phyloP scores from a whole-genome alignment of 2,888 invertebrate genomes.

The Apocheima hispidaria region DNA sequence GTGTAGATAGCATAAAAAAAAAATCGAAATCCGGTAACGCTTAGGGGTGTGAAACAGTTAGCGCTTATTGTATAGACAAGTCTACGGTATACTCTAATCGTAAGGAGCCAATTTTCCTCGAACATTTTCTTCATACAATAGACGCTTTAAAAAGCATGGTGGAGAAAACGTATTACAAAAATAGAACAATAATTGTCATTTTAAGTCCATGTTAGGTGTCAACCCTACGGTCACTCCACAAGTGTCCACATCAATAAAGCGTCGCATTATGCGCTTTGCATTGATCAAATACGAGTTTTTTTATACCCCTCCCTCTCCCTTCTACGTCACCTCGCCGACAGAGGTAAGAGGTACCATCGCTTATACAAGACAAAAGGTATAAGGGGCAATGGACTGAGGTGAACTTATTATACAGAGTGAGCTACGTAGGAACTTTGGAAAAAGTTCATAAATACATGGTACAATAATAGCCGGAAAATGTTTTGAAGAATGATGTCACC shows the following conservation, averaged over 20 bases:
- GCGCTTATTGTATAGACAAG: too few species aligned
- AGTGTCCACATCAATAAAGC: constrained; percentile 36
- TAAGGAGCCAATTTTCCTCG: too few species aligned
- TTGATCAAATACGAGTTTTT: constrained; percentile 34
- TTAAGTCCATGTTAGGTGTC: neutral
- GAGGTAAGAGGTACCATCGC: constrained; percentile 3
- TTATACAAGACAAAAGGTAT: constrained; percentile 28
- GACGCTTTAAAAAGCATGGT: too few species aligned
- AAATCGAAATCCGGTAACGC: too few species aligned
- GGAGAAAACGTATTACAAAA: too few species aligned
- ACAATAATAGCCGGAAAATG: too few species aligned
- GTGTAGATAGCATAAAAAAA: too few species aligned
- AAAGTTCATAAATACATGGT: too few species aligned
- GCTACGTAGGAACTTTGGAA: neutral
- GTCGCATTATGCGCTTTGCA: constrained; percentile 25
- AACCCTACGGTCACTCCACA: constrained; percentile 34
- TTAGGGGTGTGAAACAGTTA: too few species aligned
- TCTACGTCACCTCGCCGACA: neutral
- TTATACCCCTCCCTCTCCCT: constrained; percentile 27
- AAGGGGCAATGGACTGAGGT: constrained; percentile 26
- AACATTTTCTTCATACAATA: too few species aligned
- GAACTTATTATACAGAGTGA: constrained; percentile 19
- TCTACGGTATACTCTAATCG: too few species aligned
- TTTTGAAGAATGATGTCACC: too few species aligned
- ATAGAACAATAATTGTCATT: neutral